A percentile compares a stretch with the other conserved stretches of the same genome.
phyloP scores from a whole-genome alignment of 2,797 vertebrate species.

The Clarias pachynema region DNA sequence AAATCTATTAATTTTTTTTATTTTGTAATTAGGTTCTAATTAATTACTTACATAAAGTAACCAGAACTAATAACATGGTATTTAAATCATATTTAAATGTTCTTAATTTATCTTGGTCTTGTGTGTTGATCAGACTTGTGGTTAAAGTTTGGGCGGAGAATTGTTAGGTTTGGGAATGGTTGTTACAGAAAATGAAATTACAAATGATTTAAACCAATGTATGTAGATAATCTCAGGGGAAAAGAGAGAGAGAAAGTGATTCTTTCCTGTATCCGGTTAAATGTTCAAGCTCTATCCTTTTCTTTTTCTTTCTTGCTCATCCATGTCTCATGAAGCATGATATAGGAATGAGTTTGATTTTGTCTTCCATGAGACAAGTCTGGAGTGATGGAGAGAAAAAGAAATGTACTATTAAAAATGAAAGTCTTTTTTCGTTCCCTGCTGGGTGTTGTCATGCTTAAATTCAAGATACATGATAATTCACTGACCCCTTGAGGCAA shows the following conservation, averaged over 20 bases:
- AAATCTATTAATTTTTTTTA: background rate
- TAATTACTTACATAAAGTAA: too few relatives aligned
- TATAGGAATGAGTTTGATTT: conserved; percentile 14
- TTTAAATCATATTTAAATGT: too few relatives aligned
- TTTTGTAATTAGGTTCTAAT: background rate
- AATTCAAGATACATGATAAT: conserved; percentile 3
- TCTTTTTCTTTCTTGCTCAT: background rate
- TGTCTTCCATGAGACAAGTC: conserved; percentile 18
- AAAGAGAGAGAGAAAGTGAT: background rate
- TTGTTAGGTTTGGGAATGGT: too few relatives aligned
- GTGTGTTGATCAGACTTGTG: too few relatives aligned
- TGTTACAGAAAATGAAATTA: background rate
- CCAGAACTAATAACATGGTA: background rate
- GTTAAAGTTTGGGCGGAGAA: too few relatives aligned
- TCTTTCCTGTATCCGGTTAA: background rate
- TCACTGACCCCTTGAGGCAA: conserved; percentile 40
- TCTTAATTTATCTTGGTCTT: too few relatives aligned
- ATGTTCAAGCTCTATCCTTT: background rate
- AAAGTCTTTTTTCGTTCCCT: background rate
- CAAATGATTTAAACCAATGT: background rate
- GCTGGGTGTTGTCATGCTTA: background rate
- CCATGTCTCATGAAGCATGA: background rate
- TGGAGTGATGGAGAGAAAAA: background rate
- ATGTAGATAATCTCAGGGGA: background rate
- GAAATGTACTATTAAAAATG: background rate